Evolutionary conservation across 2,797 vertebrate genomes (phyloP), one percentile per base, ranked within the genome.

Genomic region (Myiothlypis coronata): DNA sequence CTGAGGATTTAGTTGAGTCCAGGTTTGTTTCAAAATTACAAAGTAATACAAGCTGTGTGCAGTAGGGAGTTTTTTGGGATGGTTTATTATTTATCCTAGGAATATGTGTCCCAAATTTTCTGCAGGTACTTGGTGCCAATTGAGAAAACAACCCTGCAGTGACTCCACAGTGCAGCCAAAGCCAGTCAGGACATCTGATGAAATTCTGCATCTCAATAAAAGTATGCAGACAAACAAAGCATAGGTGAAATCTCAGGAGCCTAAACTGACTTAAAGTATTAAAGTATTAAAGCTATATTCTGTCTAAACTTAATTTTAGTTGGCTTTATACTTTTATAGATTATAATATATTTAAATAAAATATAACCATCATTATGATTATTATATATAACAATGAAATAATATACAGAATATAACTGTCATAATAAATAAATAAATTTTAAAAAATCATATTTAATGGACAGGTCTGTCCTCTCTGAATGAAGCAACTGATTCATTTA

Each of bases 41-140:
- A 65, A 87, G 11, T 21, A 71, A 43, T 7, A 60, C 12, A 57
- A 53, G 28, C 17, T 39, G 24, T 7, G 24, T 24, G 49, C 14
- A 60, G 24, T 1, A 55, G 11, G 3, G 4, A 39, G 32, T 34
- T 30, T 44, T 39, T 7, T 1, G 1, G 37, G 37, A 4, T 4
- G 6, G 3, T 6, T 43, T 70, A 12, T 69, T 69, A 24, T 63
- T 60, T 61, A 44, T 70, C 67, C n/a, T 8, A n/a, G 27, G 37
- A 84, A 5, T 32, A 8, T 10, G 12, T 35, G 20, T 44, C n/a
- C 49, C 49, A 55, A 3, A 32, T 69, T 52, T 44, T 35, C 56
- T 49, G 12, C 61, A 81, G 65, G 67, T 78, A 37, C 30, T 60
- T 26, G 23, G 30, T 39, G 30, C 13, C 37, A 53, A 3, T 8